Base-by-base conservation (phyloP, 1,140 invertebrate genomes). In the Caenorhabditis tropicalis region DNA sequence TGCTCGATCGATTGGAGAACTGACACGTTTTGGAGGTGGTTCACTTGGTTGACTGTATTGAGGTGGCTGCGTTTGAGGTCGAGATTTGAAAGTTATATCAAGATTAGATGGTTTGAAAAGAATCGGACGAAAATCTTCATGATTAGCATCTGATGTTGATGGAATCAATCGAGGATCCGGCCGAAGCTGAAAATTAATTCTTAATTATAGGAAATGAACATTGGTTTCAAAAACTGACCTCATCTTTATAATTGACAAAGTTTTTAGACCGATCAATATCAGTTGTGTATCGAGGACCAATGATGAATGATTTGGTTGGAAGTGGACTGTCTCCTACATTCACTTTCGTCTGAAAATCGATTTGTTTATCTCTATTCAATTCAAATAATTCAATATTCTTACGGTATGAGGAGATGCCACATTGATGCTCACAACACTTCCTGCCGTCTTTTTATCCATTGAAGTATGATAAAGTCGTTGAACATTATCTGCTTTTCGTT, bases 41-140 rank as follows among this genome's bases (percentile, higher is more conserved):
- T 74, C 65, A 74, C 65, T 74, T 12, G 65, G 65, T 74, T 43
- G 65, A 74, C 15, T 74, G 65, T 81, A 81, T 51, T 81, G 79
- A 36, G 79, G 49, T 16, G 46, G 49, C 16, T 24, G 46, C 19
- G 79, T 15, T 51, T 81, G 49, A 27, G 48, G 46, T 10, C 46
- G 46, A 6, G 49, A 81, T 81, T 81, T 81, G 15, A 56, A 36
- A 10, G 29, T 51, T 16, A 51, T 81, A 21, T 49, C 79, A 15
- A 56, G 49, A 51, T 81, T 81, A 33, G 46, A 31, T 36, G 79
- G 49, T 51, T 81, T 81, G 46, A 51, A 81, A n/a, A 81, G 79
- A 21, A 81, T 81, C 31, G 46, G 79, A 19, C 79, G 49, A 31
- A 81, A 81, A 51, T 51, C 46, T 39, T 81, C 79, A 33, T 81